Evolutionary conservation across 2,797 vertebrate genomes (phyloP).

Genomic region (Sternarchorhynchus goeldii): DNA sequence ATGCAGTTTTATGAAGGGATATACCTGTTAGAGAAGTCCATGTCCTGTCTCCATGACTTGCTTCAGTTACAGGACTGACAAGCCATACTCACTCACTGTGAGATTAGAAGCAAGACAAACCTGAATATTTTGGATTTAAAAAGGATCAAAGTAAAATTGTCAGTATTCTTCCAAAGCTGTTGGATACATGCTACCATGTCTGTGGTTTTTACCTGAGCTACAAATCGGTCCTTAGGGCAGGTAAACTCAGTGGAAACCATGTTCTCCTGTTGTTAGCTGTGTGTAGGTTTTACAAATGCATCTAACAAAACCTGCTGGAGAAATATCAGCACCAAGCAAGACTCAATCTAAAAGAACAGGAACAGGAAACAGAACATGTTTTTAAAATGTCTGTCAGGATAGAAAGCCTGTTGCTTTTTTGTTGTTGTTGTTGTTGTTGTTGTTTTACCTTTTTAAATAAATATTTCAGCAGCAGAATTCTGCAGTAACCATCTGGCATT

Average conservation of each 20-base stretch:
- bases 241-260: neutral
- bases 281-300: neutral
- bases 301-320: neutral
- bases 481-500: conserved; percentile 43
- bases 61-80: no score
- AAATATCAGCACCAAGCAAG: neutral
- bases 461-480: conserved; percentile 37
- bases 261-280: neutral
- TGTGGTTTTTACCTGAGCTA: neutral
- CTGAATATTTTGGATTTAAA: no score
- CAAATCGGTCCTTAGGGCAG: neutral
- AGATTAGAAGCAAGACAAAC: no score
- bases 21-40: no score
- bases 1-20: no score
- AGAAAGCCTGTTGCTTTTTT: no score
- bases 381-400: neutral
- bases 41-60: no score
- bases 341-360: neutral
- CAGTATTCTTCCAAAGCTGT: no score
- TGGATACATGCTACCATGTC: neutral
- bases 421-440: neutral
- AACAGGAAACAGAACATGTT: conserved; percentile 20
- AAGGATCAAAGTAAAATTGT: no score
- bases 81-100: neutral
- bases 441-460: conserved; percentile 36